Percentiles rank a stretch among this genome's conserved stretches.
Conservation (phyloP, 1,140 invertebrate genomes). For the Drosophila trapezifrons region DNA sequence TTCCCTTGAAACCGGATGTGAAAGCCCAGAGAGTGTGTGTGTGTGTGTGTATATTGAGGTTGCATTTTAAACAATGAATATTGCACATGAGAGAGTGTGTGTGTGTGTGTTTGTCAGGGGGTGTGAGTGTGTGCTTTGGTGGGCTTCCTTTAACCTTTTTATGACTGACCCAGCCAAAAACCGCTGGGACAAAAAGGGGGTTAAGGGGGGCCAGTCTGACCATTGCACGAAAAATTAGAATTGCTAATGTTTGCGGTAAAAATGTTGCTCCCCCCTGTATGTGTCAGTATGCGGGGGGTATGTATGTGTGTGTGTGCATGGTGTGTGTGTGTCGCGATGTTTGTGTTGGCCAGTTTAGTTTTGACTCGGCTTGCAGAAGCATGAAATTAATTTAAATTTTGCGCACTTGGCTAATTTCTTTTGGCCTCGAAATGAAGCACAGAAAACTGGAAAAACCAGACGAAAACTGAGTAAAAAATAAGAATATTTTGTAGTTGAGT, state of each 20-base stretch:
- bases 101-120: conserved; percentile 3
- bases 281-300: conserved; percentile 12
- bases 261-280: conserved; percentile 49
- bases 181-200: conserved; percentile 32
- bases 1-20: conserved; percentile 74
- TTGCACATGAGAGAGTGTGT: conserved; percentile 33
- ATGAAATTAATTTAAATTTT: conserved; percentile 78
- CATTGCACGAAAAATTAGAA: conserved; percentile 70
- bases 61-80: conserved; percentile 74
- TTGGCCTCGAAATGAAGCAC: conserved; percentile 35
- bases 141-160: conserved; percentile 68
- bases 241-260: conserved; percentile 75
- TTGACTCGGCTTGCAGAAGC: conserved; percentile 68
- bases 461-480: background rate
- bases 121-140: conserved; percentile 7
- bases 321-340: conserved; percentile 39
- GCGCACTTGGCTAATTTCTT: conserved; percentile 75
- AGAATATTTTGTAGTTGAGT: background rate
- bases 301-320: conserved; percentile 13
- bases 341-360: conserved; percentile 64
- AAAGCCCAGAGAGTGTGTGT: conserved; percentile 29
- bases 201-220: conserved; percentile 23
- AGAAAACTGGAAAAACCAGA: conserved; percentile 31
- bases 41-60: conserved; percentile 59
- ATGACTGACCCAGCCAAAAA: conserved; percentile 67